Evolutionary conservation across 2,888 invertebrate genomes (phyloP).

Genomic region (Pediacus dermestoides): DNA sequence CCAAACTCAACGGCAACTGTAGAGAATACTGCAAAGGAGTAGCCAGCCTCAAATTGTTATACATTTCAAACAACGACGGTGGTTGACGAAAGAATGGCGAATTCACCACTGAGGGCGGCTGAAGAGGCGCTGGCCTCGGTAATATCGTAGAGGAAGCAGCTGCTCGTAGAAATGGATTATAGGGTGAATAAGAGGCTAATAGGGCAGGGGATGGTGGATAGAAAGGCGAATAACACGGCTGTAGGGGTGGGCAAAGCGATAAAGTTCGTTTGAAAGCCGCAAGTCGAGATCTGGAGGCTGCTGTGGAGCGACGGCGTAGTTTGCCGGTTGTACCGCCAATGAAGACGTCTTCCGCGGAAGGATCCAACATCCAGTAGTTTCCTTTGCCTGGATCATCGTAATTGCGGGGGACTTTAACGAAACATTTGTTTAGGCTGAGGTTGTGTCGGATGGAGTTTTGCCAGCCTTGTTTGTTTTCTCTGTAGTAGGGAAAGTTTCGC

Average conservation of each 20-base stretch:
- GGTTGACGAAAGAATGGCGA: conserved; percentile 31
- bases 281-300: conserved; percentile 81
- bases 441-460: conserved; percentile 99
- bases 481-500: conserved; percentile 96
- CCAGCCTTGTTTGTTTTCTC: conserved; percentile 98
- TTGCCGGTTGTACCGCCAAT: conserved; percentile 98
- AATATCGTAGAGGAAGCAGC: conserved; percentile 30
- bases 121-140: conserved; percentile 54
- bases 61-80: conserved; percentile 35
- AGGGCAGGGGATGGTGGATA: conserved; percentile 55
- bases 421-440: conserved; percentile 95
- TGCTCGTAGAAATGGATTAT: conserved; percentile 59
- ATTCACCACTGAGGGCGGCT: conserved; percentile 32
- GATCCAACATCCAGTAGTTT: conserved; percentile 99
- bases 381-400: conserved; percentile 99
- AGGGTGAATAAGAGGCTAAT: conserved; percentile 63
- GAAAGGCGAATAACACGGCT: conserved; percentile 47
- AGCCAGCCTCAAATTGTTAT: conserved; percentile 35
- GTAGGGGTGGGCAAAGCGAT: conserved; percentile 60
- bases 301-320: conserved; percentile 83
- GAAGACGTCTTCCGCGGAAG: conserved; percentile 95
- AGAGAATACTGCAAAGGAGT: conserved; percentile 36
- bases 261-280: conserved; percentile 86
- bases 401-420: conserved; percentile 96
- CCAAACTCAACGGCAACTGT: conserved; percentile 30